Evolutionary conservation across 92 coral and sea anemone genomes (phyloP).

Genomic region (Phenganax stokvisi): DNA sequence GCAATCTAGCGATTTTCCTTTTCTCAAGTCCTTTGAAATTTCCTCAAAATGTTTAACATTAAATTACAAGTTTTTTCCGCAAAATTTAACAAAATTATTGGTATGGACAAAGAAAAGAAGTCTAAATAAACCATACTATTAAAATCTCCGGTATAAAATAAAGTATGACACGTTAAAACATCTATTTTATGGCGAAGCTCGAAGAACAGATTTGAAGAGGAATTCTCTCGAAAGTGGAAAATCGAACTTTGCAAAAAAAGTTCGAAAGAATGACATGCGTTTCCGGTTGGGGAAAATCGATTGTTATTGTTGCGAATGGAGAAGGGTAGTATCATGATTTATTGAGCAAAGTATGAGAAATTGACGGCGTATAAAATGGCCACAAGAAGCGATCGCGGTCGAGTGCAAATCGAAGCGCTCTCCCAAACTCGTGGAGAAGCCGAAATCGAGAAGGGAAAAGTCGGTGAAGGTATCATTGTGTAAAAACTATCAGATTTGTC

Average conservation of each 20-base stretch:
- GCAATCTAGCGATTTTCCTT: too few species aligned
- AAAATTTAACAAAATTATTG: too few species aligned
- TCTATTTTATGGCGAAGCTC: too few species aligned
- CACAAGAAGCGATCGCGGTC: neutral
- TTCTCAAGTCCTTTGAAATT: too few species aligned
- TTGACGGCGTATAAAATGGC: slow-evolving; percentile 14
- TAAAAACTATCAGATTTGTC: neutral
- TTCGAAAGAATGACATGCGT: neutral
- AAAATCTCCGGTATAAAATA: too few species aligned
- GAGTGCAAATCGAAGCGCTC: neutral
- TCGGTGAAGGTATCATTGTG: slow-evolving; percentile 19
- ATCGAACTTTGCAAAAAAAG: neutral
- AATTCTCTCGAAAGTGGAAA: neutral
- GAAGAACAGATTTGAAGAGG: neutral
- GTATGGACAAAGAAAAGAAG: too few species aligned
- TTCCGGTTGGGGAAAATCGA: slow-evolving; percentile 10
- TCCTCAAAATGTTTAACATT: too few species aligned
- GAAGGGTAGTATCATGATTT: neutral
- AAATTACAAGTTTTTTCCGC: too few species aligned
- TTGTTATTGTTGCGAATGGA: slow-evolving; percentile 7
- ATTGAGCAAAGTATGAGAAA: neutral
- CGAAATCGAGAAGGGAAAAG: slow-evolving; percentile 23
- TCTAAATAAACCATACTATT: too few species aligned
- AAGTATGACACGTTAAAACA: too few species aligned
- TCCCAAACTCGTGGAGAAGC: slow-evolving; percentile 21